A percentile compares a stretch with the other conserved stretches of the same genome.
Conservation (phyloP, 2,888 invertebrate genomes). For the Camponotus fellah region DNA sequence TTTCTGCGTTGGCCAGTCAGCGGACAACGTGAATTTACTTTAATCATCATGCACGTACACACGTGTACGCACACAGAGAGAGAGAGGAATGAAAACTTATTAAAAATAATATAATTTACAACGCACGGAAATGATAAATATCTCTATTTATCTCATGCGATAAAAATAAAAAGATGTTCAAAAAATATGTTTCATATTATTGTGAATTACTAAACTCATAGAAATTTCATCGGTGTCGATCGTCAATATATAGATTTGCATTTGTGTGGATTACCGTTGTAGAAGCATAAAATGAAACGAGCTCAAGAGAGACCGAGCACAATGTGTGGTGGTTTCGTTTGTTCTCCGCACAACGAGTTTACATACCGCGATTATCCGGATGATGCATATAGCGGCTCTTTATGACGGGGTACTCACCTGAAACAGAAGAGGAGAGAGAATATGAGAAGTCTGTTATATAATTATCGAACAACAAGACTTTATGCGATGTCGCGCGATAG, state of each 20-base stretch:
- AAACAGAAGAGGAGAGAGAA: slow-evolving; percentile 71
- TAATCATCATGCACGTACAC: not conserved
- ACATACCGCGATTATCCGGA: slow-evolving; percentile 63
- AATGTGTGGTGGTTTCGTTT: not conserved
- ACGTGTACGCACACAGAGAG: too few species aligned
- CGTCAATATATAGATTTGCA: not conserved
- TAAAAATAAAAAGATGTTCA: not conserved
- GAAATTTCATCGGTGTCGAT: slow-evolving; percentile 1
- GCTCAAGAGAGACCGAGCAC: not conserved
- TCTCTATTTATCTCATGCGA: not conserved
- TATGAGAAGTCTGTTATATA: slow-evolving; percentile 15
- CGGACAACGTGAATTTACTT: slow-evolving; percentile 7
- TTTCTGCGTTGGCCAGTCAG: slow-evolving; percentile 6
- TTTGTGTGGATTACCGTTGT: not conserved
- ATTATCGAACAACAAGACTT: slow-evolving; percentile 16
- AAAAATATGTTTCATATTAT: not conserved
- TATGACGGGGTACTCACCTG: slow-evolving; percentile 78
- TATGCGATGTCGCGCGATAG: not conserved
- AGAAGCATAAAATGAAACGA: not conserved
- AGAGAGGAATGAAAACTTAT: not conserved
- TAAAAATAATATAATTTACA: not conserved
- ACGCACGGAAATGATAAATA: not conserved
- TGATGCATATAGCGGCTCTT: slow-evolving; percentile 37
- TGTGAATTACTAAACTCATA: not conserved
- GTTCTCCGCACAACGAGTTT: slow-evolving; percentile 21